Evolutionary conservation across 2,113 vertebrate species (phyloP).

Genomic region (Stegostoma tigrinum): DNA sequence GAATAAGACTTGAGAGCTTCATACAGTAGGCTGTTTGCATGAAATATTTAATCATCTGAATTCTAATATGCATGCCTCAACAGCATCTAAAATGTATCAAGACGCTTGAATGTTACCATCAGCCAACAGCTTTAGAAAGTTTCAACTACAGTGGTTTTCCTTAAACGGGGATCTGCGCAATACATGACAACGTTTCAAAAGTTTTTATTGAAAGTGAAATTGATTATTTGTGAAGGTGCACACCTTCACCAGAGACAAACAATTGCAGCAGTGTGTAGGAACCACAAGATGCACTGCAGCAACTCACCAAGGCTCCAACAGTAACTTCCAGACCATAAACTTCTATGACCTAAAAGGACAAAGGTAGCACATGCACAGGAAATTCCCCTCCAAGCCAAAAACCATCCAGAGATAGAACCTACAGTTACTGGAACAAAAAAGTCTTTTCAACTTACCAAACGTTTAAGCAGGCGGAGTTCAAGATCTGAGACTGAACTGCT

Average conservation of each 20-base stretch:
- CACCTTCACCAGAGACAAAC: too few species aligned
- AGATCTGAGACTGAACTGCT: conserved; percentile 85
- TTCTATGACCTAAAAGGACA: too few species aligned
- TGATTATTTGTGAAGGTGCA: neutral
- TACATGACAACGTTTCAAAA: neutral
- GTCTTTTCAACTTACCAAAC: conserved; percentile 69
- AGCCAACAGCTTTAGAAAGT: neutral
- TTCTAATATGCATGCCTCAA: neutral
- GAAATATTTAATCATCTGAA: neutral
- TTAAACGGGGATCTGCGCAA: neutral
- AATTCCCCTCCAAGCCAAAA: too few species aligned
- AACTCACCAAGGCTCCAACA: too few species aligned
- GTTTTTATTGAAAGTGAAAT: neutral
- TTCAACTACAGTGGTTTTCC: neutral
- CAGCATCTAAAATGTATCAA: neutral
- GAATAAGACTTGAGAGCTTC: neutral
- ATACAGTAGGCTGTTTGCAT: neutral
- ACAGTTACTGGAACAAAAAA: neutral
- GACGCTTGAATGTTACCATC: neutral
- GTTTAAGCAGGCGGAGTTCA: conserved; percentile 84
- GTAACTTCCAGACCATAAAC: too few species aligned
- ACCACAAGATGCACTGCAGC: too few species aligned
- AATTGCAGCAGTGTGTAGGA: too few species aligned
- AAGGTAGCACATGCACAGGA: too few species aligned
- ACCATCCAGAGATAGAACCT: too few species aligned